Evolutionary conservation across 2,113 vertebrate genomes (phyloP).

Genomic region (Camelus dromedarius): DNA sequence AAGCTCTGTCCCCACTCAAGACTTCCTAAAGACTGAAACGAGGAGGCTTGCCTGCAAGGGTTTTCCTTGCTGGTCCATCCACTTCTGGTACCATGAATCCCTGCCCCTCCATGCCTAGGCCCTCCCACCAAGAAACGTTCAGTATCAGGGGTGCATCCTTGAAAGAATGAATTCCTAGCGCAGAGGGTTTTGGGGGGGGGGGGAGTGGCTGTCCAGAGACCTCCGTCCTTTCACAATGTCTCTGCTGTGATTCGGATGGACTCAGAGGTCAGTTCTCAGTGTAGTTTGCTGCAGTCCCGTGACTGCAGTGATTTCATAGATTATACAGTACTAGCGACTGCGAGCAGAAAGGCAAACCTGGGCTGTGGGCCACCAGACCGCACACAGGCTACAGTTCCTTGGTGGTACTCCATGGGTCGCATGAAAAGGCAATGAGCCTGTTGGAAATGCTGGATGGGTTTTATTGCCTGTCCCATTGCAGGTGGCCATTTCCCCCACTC

Average conservation of each 20-base stretch:
- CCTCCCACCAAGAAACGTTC: neutral
- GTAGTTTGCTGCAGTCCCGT: neutral
- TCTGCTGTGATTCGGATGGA: neutral
- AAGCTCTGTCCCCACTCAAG: neutral
- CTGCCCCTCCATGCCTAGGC: neutral
- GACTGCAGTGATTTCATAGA: neutral
- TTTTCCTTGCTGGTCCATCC: neutral
- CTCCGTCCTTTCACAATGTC: neutral
- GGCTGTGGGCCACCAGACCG: neutral
- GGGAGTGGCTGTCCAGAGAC: neutral
- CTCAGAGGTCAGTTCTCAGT: neutral
- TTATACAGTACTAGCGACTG: neutral
- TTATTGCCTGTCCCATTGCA: neutral
- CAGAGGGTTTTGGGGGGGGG: neutral
- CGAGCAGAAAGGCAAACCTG: neutral
- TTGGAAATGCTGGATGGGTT: neutral
- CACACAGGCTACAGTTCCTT: neutral
- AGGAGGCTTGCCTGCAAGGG: neutral
- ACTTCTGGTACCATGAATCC: neutral
- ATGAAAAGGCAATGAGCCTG: neutral
- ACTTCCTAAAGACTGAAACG: neutral
- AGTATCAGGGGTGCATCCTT: neutral
- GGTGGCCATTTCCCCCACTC: neutral
- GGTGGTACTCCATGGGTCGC: neutral
- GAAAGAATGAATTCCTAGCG: neutral